Evolutionary conservation across 2,888 invertebrate genomes (phyloP), one percentile per base, ranked within the genome.

Genomic region (Polymixis flavicincta): DNA sequence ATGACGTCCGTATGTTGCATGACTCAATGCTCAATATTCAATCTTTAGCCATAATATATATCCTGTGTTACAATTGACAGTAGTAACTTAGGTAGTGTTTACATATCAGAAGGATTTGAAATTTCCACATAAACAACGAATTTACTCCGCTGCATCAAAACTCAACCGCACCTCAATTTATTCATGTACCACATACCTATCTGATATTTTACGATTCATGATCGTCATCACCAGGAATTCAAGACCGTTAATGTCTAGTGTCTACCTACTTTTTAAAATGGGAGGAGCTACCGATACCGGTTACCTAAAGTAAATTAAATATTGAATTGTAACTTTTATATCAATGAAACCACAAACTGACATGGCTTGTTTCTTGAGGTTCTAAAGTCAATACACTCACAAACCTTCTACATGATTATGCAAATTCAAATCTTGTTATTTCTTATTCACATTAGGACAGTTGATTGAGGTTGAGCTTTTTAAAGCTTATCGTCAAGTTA

Each of bases 21-120:
- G 85, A 83, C 59, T 86, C 87, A 85, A 80, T 77, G 64, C 65
- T 77, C 68, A 83, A 74, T 77, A 68, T 69, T 76, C 66, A 72
- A 54, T 73, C 66, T 67, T 55, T 45, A 73, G 64, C 52, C 52
- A 68, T 70, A n/a, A n/a, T 67, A 57, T 68, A 60, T 71, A 77
- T 83, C 76, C 80, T 83, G 64, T 72, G 73, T 63, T 13, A 22
- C 42, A 68, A 63, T 64, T 71, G 42, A 54, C 52, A 60, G 59
- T 48, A 2, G 50, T 67, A 45, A 63, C 52, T 19, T 48, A 55
- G 9, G 17, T 37, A 57, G 14, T 60, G 32, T 32, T 61, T 61
- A n/a, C 17, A 60, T 60, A 65, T 28, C 28, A 45, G 52, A 71
- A 71, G 13, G 42, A 67, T 74, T 73, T 74, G 17, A 63, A 73